These are phyloP conservation scores for Tetrax tetrax DNA, from an alignment of 2,113 vertebrate species.

Conservation along the genomic window DNA sequence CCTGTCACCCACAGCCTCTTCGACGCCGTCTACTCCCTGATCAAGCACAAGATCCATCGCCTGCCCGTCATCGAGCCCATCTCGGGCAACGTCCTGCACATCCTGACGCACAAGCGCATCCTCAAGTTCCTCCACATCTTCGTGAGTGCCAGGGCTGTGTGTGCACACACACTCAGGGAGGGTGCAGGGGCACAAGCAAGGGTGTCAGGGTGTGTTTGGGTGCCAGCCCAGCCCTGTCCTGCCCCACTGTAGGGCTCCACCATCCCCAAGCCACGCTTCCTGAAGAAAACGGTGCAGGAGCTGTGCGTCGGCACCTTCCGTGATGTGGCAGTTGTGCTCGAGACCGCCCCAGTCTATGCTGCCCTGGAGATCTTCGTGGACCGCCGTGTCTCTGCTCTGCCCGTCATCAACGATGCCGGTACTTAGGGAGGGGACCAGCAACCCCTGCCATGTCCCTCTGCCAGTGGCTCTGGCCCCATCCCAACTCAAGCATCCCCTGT, in stretches of 20 bases:
- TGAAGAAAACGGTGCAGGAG: constrained; percentile 84
- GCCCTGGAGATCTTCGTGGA: constrained; percentile 93
- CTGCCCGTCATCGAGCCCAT: constrained; percentile 91
- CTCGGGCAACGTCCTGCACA: constrained; percentile 90
- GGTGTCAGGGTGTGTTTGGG: neutral
- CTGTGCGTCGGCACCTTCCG: constrained; percentile 90
- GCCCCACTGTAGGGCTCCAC: constrained; percentile 73
- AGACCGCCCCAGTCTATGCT: constrained; percentile 80
- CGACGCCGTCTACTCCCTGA: constrained; percentile 90
- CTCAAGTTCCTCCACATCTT: constrained; percentile 97
- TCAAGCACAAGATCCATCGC: constrained; percentile 95
- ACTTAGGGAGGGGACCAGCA: neutral
- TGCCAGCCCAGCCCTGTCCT: neutral
- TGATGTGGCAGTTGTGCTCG: constrained; percentile 85
- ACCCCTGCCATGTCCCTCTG: neutral
- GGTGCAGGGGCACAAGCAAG: neutral
- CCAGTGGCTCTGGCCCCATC: neutral
- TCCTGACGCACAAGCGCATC: constrained; percentile 95
- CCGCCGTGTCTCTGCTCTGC: constrained; percentile 90
- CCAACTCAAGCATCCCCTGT: neutral
- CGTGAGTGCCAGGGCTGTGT: constrained; percentile 41
- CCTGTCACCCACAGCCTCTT: constrained; percentile 82
- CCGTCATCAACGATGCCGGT: constrained; percentile 88
- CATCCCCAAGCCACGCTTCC: constrained; percentile 84
- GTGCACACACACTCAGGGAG: too few species aligned